phyloP scores from a whole-genome alignment of 2,888 invertebrate species.

The Cylloceria caligata region DNA sequence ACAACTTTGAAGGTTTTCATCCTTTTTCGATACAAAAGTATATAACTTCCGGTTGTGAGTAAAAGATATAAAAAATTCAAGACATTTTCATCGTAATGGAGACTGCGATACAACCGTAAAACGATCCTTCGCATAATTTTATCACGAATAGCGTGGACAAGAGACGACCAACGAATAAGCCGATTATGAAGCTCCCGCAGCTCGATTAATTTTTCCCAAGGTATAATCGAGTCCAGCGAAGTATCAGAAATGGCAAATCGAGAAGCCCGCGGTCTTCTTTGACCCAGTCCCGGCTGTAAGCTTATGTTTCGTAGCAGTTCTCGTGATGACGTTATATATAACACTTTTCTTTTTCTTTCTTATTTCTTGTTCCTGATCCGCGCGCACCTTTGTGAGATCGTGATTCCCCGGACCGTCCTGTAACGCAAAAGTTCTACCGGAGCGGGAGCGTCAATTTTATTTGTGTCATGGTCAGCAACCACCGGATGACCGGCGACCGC shows the following conservation, averaged over 20 bases:
- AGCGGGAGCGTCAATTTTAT: conserved; percentile 50
- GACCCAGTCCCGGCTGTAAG: conserved; percentile 39
- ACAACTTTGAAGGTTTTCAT: too few relatives aligned
- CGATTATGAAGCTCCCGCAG: background rate
- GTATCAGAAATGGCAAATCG: conserved; percentile 18
- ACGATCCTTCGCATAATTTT: background rate
- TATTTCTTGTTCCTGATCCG: conserved; percentile 56
- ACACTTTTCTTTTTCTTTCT: conserved; percentile 29
- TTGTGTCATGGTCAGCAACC: conserved; percentile 64
- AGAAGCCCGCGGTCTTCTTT: conserved; percentile 37
- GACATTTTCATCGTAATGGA: too few relatives aligned
- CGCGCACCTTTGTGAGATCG: conserved; percentile 43
- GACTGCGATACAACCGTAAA: too few relatives aligned
- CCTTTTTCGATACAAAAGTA: too few relatives aligned
- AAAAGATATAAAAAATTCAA: too few relatives aligned
- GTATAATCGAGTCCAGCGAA: conserved; percentile 14
- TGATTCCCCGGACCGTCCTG: conserved; percentile 36
- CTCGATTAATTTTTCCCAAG: background rate
- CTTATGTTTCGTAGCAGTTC: background rate
- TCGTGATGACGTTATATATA: conserved; percentile 8
- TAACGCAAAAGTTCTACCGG: conserved; percentile 13
- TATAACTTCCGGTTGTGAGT: too few relatives aligned
- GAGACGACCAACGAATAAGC: background rate
- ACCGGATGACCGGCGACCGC: conserved; percentile 60
- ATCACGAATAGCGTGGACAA: background rate